Base-by-base conservation (phyloP, 2,797 vertebrate genomes). In the Sebastes umbrosus region DNA sequence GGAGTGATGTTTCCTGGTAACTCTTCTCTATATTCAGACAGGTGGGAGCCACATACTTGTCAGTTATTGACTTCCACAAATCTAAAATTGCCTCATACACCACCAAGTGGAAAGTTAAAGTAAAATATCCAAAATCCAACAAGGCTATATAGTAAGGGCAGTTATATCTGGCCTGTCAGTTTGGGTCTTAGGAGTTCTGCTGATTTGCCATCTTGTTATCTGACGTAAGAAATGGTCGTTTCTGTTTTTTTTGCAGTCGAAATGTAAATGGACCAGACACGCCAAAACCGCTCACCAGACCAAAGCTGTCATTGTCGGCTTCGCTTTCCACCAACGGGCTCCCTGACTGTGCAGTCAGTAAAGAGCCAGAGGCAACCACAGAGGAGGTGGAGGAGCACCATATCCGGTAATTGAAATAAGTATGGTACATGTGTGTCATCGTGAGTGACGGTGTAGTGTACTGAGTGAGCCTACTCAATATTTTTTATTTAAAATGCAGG, bases 1-100 rank as follows among this genome's bases (percentile, higher is more conserved):
- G 98, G 98, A 88, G 97, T 98, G 90, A 98, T 99, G 98, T 98
- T 98, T 93, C 97, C 97, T 88, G 97, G 97, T 85, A 97, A 96
- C 91, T 96, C 97, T 43, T 96, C 97, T 81, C 93, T 94, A 76
- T 98, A 97, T 94, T 94, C 97, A 89, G 97, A 98, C 82, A 98
- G 98, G 98, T 95, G 87, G 58, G 80, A 25, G 66, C 70, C 79
- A 83, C 67, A 77, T 57, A 75, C 54, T 75, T 84, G 27, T 83
- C 27, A 83, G 55, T 81, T 29, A 72, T 60, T 52, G 52, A 87
- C 43, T 84, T 82, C 73, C 74, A 80, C 55, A 73, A 79, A 57
- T 59, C 32, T 79, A 31, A 84, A 68, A 34, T 32, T 52, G 20
- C 39, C 43, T 72, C 65, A 69, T 43, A 63, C 11, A 76, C 36